Conservation (phyloP, 2,797 vertebrate species). For the Australoheros facetus region DNA sequence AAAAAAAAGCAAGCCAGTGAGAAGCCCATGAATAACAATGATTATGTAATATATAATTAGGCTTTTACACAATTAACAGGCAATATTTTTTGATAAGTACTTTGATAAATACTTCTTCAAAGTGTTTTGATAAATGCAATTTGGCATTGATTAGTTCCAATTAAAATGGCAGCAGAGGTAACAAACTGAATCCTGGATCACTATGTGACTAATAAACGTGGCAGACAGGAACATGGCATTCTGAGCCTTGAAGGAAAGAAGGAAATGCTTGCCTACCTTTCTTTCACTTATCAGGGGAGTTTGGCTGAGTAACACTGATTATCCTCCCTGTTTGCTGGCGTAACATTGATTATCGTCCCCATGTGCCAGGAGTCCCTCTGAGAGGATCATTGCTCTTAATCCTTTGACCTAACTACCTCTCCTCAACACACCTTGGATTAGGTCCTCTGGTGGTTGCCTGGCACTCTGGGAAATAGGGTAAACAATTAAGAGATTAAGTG, state of each 20-base stretch:
- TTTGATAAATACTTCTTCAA: slow-evolving; percentile 5
- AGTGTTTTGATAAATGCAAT: neutral
- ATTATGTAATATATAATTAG: neutral
- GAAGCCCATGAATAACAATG: neutral
- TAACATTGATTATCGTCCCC: slow-evolving; percentile 76
- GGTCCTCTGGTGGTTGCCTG: slow-evolving; percentile 57
- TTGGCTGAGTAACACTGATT: slow-evolving; percentile 71
- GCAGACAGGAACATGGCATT: slow-evolving; percentile 16
- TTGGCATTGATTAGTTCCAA: neutral
- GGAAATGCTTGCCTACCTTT: slow-evolving; percentile 46
- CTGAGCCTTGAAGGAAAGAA: slow-evolving; percentile 37
- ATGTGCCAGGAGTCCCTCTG: slow-evolving; percentile 71
- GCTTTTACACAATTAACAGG: neutral
- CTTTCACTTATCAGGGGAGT: slow-evolving; percentile 66
- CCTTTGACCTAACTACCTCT: slow-evolving; percentile 77
- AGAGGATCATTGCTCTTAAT: slow-evolving; percentile 82
- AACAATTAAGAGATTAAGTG: slow-evolving; percentile 82
- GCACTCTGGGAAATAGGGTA: slow-evolving; percentile 73
- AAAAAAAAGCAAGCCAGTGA: neutral
- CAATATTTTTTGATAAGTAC: neutral
- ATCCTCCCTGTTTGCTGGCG: slow-evolving; percentile 72
- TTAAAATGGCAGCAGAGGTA: slow-evolving; percentile 20
- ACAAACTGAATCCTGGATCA: slow-evolving; percentile 23
- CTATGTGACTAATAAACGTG: slow-evolving; percentile 11
- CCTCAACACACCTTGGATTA: slow-evolving; percentile 76